Percentiles rank a stretch among this genome's conserved stretches.
Evolutionary conservation across 1,140 invertebrate genomes (phyloP).

Genomic region (Notospermus geniculatus): DNA sequence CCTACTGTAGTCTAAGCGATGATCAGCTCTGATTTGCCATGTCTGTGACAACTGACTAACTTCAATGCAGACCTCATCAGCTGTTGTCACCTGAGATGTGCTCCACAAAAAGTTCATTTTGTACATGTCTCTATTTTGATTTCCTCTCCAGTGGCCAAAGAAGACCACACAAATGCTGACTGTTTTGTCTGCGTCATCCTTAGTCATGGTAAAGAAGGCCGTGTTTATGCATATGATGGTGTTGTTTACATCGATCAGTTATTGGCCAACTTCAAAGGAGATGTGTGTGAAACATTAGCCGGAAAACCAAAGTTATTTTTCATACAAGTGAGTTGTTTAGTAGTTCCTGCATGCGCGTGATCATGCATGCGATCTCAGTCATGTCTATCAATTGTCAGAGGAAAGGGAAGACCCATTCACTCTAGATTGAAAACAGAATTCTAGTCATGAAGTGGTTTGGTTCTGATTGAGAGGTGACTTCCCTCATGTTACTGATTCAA

Average conservation of each 20-base stretch:
- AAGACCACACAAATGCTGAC: conserved; percentile 76
- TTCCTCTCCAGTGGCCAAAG: conserved; percentile 60
- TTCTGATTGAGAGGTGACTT: not conserved
- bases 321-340: conserved; percentile 31
- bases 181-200: conserved; percentile 76
- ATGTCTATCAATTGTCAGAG: not conserved
- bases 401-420: too few species aligned
- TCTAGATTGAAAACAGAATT: too few species aligned
- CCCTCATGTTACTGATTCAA: not conserved
- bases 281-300: conserved; percentile 23
- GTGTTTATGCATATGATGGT: conserved; percentile 80
- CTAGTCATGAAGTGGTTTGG: not conserved
- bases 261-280: conserved; percentile 73
- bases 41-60: not conserved
- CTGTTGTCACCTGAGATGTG: not conserved
- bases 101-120: too few species aligned
- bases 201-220: conserved; percentile 81
- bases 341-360: not conserved
- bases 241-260: conserved; percentile 63
- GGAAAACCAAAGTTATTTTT: conserved; percentile 47
- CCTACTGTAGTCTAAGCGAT: not conserved
- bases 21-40: not conserved
- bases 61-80: not conserved
- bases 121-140: not conserved
- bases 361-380: not conserved